Percentiles rank a stretch among this genome's conserved stretches.
Conservation (phyloP, 1,140 invertebrate genomes). For the Drosophila ercepeae region DNA sequence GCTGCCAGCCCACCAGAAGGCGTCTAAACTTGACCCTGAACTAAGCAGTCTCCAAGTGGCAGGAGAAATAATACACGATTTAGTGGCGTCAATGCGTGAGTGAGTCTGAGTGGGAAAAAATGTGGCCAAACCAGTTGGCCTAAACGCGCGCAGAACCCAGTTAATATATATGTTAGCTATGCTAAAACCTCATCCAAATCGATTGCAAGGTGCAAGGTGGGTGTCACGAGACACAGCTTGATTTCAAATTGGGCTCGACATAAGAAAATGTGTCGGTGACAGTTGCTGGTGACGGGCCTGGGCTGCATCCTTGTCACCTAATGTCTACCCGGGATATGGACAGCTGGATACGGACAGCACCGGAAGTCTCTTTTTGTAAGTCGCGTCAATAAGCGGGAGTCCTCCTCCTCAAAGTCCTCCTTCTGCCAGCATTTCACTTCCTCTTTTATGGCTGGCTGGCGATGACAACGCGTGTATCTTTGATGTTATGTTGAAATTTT, state of each 20-base stretch:
- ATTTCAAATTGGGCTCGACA: conserved; percentile 18
- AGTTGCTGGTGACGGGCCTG: not conserved
- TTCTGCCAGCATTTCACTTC: conserved; percentile 6
- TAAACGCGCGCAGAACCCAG: conserved; percentile 9
- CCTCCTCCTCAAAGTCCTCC: not conserved
- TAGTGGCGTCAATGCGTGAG: conserved; percentile 10
- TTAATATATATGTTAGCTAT: not conserved
- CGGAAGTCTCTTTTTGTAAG: not conserved
- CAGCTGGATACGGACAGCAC: not conserved
- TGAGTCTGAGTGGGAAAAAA: conserved; percentile 30
- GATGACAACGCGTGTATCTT: conserved; percentile 6
- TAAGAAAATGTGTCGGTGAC: conserved; percentile 10
- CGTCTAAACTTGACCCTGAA: conserved; percentile 27
- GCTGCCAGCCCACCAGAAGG: not conserved
- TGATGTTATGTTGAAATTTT: conserved; percentile 9
- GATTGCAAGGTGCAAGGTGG: conserved; percentile 26
- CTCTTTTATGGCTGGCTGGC: conserved; percentile 1
- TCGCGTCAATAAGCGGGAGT: conserved; percentile 6
- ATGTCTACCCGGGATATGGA: not conserved
- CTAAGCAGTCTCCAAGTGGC: conserved; percentile 1
- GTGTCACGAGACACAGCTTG: conserved; percentile 23
- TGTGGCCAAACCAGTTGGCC: conserved; percentile 19
- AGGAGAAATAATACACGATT: conserved; percentile 1
- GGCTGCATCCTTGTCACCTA: not conserved
- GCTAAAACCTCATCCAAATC: not conserved